Conservation (phyloP, 1,140 invertebrate genomes). For the Aphis craccivora region DNA sequence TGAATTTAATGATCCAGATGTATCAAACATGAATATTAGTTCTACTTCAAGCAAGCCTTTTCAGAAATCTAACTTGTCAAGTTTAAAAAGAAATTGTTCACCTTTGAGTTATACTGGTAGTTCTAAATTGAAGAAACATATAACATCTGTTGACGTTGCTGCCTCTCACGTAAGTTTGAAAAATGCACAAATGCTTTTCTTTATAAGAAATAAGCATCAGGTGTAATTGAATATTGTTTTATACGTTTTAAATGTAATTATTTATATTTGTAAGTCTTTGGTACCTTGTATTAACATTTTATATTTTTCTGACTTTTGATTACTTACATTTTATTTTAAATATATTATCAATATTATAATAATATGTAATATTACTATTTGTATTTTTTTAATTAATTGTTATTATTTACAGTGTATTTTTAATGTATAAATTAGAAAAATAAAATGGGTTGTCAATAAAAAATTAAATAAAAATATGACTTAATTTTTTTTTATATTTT, state of each 20-base stretch:
- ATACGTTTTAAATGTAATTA: neutral
- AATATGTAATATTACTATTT: no score
- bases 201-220: neutral
- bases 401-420: neutral
- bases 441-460: neutral
- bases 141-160: neutral
- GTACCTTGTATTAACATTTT: neutral
- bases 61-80: neutral
- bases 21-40: neutral
- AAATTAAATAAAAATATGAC: neutral
- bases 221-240: neutral
- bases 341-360: neutral
- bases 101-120: neutral
- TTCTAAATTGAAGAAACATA: neutral
- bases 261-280: neutral
- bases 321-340: neutral
- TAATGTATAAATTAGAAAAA: neutral
- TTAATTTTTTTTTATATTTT: neutral
- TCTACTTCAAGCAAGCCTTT: neutral
- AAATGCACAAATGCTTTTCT: neutral
- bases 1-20: neutral
- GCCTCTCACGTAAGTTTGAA: neutral
- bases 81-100: slow-evolving; percentile 1
- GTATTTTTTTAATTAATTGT: no score
- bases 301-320: neutral